Evolutionary conservation across 2,888 invertebrate genomes (phyloP).

Genomic region (Caenorhabditis virilis): DNA sequence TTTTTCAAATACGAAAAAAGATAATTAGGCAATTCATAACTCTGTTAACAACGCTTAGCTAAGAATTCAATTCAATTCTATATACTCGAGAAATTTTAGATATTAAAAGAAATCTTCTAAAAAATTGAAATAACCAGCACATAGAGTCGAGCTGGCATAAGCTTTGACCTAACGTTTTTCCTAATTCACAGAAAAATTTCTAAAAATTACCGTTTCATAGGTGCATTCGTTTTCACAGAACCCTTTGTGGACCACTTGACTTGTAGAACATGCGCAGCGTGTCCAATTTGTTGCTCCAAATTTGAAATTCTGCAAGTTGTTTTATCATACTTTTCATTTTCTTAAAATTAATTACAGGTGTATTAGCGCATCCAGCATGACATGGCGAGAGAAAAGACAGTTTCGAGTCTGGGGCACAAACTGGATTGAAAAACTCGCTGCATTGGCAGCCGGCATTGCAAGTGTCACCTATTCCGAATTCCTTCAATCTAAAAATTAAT

Average conservation of each 20-base stretch:
- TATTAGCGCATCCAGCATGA: slow-evolving; percentile 45
- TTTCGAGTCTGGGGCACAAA: slow-evolving; percentile 39
- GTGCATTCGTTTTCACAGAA: slow-evolving; percentile 21
- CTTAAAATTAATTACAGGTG: slow-evolving; percentile 6
- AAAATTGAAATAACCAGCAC: no score
- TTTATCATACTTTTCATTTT: not conserved
- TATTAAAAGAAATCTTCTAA: no score
- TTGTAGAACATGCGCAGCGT: slow-evolving; percentile 22
- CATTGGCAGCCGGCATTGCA: slow-evolving; percentile 46
- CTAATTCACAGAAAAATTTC: no score
- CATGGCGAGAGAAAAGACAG: slow-evolving; percentile 49
- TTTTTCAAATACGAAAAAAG: no score
- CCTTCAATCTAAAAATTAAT: slow-evolving; percentile 19
- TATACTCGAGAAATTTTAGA: no score
- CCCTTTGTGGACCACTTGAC: slow-evolving; percentile 13
- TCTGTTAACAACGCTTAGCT: no score
- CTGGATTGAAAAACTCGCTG: slow-evolving; percentile 51
- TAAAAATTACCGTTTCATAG: no score
- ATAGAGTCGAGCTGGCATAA: no score
- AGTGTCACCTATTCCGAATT: slow-evolving; percentile 12
- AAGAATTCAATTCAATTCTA: no score
- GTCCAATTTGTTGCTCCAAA: slow-evolving; percentile 29
- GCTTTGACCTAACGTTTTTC: no score
- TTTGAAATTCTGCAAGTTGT: slow-evolving; percentile 4
- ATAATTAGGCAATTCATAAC: no score